Percentiles rank a stretch among this genome's conserved stretches.
Evolutionary conservation across 2,113 vertebrate species (phyloP).

Genomic region (Ptilonorhynchus violaceus): DNA sequence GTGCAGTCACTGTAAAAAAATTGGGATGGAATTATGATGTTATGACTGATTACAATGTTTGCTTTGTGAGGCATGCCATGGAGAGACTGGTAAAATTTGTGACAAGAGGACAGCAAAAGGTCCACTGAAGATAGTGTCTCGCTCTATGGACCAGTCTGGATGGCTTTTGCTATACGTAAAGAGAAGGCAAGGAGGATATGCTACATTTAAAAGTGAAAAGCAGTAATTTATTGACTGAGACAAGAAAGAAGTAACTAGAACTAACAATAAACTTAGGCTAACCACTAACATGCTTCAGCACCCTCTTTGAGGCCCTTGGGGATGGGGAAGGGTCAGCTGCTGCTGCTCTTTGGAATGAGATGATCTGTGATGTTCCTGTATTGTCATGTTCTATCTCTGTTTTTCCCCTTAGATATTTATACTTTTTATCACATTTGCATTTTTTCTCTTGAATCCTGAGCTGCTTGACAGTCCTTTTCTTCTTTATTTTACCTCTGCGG

Average conservation of each 20-base stretch:
- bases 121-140: not conserved
- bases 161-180: not conserved
- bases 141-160: not conserved
- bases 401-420: not conserved
- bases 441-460: not conserved
- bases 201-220: not conserved
- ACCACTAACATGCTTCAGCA: not conserved
- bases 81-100: not conserved
- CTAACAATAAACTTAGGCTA: not conserved
- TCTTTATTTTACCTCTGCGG: not conserved
- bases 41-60: not conserved
- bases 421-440: fast-evolving
- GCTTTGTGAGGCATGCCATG: not conserved
- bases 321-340: not conserved
- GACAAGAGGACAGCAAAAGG: not conserved
- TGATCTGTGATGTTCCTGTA: not conserved
- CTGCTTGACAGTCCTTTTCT: not conserved
- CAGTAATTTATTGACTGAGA: not conserved
- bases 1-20: not conserved
- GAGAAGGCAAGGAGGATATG: not conserved
- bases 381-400: not conserved
- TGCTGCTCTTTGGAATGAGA: not conserved
- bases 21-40: not conserved
- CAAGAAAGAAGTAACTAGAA: not conserved
- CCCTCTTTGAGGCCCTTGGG: fast-evolving